Evolutionary conservation across 2,888 invertebrate genomes (phyloP).

Genomic region (Hoplodrina ambigua): DNA sequence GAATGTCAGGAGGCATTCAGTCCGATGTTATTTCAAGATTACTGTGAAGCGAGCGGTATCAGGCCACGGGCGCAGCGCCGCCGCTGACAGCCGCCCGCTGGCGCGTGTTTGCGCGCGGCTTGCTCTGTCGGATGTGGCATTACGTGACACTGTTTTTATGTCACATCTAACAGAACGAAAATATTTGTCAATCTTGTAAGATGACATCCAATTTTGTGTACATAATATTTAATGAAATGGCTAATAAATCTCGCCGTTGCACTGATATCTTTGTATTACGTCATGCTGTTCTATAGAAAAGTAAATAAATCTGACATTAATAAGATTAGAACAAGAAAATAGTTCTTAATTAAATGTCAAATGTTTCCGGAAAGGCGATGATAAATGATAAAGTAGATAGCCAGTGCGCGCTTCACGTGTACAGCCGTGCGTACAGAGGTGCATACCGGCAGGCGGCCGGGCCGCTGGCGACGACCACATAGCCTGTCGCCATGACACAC

Average conservation of each 20-base stretch:
- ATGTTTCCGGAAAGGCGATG: neutral
- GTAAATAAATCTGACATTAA: neutral
- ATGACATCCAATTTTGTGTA: conserved; percentile 16
- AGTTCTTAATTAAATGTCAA: neutral
- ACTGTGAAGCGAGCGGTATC: conserved; percentile 1
- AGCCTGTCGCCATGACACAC: neutral
- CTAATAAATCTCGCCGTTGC: neutral
- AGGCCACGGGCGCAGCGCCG: too few relatives aligned
- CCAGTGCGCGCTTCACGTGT: conserved; percentile 4
- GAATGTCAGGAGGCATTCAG: conserved; percentile 25
- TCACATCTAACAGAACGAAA: conserved; percentile 17
- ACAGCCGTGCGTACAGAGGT: neutral
- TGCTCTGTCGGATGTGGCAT: conserved; percentile 31
- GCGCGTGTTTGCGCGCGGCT: conserved; percentile 32
- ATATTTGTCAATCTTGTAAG: conserved; percentile 32
- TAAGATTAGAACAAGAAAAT: neutral
- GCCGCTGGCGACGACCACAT: too few relatives aligned
- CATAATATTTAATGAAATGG: neutral
- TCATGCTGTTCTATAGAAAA: neutral
- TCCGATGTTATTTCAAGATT: conserved; percentile 33
- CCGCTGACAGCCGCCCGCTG: neutral
- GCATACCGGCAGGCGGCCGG: neutral
- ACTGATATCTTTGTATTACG: conserved; percentile 2
- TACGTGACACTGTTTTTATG: conserved; percentile 8
- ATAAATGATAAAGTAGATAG: conserved; percentile 1